Base-by-base conservation (phyloP, 2,888 invertebrate genomes). In the Andrena bucephala region DNA sequence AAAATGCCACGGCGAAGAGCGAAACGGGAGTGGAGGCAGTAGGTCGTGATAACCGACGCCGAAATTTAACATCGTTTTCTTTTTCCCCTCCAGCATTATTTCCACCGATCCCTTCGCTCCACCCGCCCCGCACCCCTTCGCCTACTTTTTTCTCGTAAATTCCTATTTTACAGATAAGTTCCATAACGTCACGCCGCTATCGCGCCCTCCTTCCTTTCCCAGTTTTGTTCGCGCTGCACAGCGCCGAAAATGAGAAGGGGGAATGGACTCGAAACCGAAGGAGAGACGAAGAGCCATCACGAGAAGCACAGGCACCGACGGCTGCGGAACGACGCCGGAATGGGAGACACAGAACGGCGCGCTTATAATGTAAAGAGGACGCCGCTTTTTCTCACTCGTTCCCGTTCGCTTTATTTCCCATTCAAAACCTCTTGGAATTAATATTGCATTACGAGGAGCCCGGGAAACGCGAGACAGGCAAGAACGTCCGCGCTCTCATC, bases 301-400 rank as follows among this genome's bases (percentile, higher is more conserved):
- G 33, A 63, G 20, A 31, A 54, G 31, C 24, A 68, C n/a, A 24
- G 2, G 42, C 10, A 7, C 13, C 27, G 62, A 78, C 6, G 69
- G 20, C 5, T 2, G 65, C 10, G 20, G 29, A 33, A 57, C 62
- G 29, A 54, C 36, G 36, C 13, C 13, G 24, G 10, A 71, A 54
- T 33, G 29, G 59, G 59, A 13, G 81, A 79, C 48, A 33, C 42
- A 48, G 67, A 72, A 78, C 68, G 72, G 66, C 62, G 84, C 77
- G 81, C 89, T 92, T 91, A 89, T 89, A 90, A 90, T 90, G 90
- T 88, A 89, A 90, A 90, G 87, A 85, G 90, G 89, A 84, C 87
- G 87, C 78, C 79, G 84, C 83, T 83, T 85, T 89, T 86, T 86
- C 83, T 77, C 71, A 57, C 71, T 60, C 59, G 54, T 42, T 60